Percentiles rank a stretch among this genome's conserved stretches.
phyloP scores from a whole-genome alignment of 2,888 invertebrate species.

The Malacosoma neustria region DNA sequence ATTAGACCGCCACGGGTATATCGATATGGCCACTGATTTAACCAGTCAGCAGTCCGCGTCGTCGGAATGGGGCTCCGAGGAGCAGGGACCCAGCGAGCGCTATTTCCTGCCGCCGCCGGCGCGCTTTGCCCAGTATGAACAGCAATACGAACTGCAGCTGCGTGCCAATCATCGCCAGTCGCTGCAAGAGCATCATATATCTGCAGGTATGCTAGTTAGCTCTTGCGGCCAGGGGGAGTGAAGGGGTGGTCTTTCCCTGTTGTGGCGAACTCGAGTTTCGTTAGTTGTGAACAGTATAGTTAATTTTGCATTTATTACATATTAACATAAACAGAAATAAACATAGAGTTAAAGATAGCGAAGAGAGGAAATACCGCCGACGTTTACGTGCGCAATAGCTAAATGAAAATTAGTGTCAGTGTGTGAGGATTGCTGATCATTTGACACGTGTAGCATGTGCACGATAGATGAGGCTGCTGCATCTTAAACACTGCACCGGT shows the following conservation, averaged over 20 bases:
- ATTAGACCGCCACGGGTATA: slow-evolving; percentile 72
- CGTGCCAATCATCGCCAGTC: slow-evolving; percentile 4
- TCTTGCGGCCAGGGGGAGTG: not conserved
- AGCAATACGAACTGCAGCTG: slow-evolving; percentile 1
- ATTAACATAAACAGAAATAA: too few relatives aligned
- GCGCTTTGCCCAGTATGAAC: slow-evolving; percentile 7
- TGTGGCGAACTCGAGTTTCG: too few relatives aligned
- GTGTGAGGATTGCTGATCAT: too few relatives aligned
- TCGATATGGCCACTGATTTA: slow-evolving; percentile 62
- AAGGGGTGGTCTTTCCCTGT: too few relatives aligned
- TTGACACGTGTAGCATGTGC: not conserved
- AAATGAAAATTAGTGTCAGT: too few relatives aligned
- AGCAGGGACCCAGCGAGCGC: slow-evolving; percentile 13
- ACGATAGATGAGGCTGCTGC: not conserved
- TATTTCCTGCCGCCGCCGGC: slow-evolving; percentile 24
- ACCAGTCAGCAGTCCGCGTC: slow-evolving; percentile 4
- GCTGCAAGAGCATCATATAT: slow-evolving; percentile 4
- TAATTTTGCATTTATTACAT: too few relatives aligned
- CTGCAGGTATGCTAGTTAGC: not conserved
- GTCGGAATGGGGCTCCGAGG: slow-evolving; percentile 25
- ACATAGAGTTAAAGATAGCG: too few relatives aligned
- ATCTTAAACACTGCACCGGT: not conserved
- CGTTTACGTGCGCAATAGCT: too few relatives aligned
- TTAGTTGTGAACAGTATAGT: too few relatives aligned
- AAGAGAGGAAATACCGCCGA: too few relatives aligned